phyloP scores from a whole-genome alignment of 1,140 invertebrate genomes.

The Ctenoplectra terminalis region DNA sequence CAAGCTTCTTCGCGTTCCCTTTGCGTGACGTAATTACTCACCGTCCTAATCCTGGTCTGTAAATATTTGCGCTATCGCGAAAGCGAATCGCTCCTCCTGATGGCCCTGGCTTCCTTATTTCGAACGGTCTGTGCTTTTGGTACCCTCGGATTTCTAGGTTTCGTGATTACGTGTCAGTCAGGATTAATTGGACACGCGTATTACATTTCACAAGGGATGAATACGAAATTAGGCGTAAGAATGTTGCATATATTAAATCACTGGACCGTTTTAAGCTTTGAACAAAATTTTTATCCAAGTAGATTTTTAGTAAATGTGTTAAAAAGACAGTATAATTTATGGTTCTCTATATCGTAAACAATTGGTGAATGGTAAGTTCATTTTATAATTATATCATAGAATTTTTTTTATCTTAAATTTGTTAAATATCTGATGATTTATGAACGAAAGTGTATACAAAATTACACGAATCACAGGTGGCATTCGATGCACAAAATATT shows the following conservation, averaged over 20 bases:
- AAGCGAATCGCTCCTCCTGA: slow-evolving; percentile 1
- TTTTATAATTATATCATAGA: too few species aligned
- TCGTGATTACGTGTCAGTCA: slow-evolving; percentile 23
- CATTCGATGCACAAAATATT: too few species aligned
- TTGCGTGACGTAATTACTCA: slow-evolving; percentile 42
- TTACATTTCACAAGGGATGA: background rate
- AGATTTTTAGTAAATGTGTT: too few species aligned
- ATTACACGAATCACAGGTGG: too few species aligned
- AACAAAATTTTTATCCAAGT: too few species aligned
- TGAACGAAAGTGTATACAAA: too few species aligned
- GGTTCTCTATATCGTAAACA: too few species aligned
- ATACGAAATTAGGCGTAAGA: background rate
- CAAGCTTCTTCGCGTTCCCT: slow-evolving; percentile 23
- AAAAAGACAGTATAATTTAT: too few species aligned
- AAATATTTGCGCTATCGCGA: slow-evolving; percentile 30
- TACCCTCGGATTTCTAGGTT: slow-evolving; percentile 9
- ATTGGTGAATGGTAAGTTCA: too few species aligned
- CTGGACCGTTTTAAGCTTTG: too few species aligned
- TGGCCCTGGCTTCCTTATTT: slow-evolving; percentile 21
- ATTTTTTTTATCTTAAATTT: too few species aligned
- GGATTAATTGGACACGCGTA: slow-evolving; percentile 21
- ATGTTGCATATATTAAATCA: background rate
- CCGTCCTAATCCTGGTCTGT: slow-evolving; percentile 28
- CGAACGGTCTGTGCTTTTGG: background rate
- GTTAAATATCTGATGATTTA: too few species aligned